phyloP scores from a whole-genome alignment of 2,888 invertebrate genomes.

The Melanostoma scalare region DNA sequence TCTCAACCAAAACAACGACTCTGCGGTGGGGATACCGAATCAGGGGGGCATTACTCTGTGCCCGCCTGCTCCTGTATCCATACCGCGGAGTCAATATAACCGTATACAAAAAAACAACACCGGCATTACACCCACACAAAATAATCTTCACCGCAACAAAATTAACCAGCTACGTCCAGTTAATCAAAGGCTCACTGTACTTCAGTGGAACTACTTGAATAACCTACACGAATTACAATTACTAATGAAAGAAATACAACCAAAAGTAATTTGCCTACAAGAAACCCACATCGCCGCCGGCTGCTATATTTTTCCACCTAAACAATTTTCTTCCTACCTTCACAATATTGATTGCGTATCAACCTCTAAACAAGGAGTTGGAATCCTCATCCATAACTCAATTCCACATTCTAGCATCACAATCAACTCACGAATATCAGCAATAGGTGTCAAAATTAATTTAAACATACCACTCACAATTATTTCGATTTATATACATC shows the following conservation, averaged over 20 bases:
- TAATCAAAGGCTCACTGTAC: constrained; percentile 17
- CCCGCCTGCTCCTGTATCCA: constrained; percentile 1
- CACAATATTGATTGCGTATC: constrained; percentile 33
- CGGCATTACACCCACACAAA: neutral
- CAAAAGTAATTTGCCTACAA: constrained; percentile 60
- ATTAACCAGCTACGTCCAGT: neutral
- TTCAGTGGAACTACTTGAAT: constrained; percentile 40
- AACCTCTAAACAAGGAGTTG: constrained; percentile 59
- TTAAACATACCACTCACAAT: constrained; percentile 30
- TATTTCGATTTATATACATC: constrained; percentile 47
- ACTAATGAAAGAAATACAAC: constrained; percentile 35
- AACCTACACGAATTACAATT: constrained; percentile 40
- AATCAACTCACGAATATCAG: constrained; percentile 32
- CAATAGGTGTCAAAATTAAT: constrained; percentile 48
- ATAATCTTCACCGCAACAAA: neutral
- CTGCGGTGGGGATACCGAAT: constrained; percentile 5
- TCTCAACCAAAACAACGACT: constrained; percentile 11
- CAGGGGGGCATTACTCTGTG: neutral
- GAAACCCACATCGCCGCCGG: constrained; percentile 54
- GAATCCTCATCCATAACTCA: constrained; percentile 49
- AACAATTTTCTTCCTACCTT: constrained; percentile 52
- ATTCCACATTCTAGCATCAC: constrained; percentile 48
- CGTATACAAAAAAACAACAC: neutral
- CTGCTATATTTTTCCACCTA: constrained; percentile 22
- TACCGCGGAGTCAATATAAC: constrained; percentile 29